These are phyloP conservation scores for Celastrina argiolus DNA, from an alignment of 2,888 invertebrate genomes.

Conservation along the genomic window DNA sequence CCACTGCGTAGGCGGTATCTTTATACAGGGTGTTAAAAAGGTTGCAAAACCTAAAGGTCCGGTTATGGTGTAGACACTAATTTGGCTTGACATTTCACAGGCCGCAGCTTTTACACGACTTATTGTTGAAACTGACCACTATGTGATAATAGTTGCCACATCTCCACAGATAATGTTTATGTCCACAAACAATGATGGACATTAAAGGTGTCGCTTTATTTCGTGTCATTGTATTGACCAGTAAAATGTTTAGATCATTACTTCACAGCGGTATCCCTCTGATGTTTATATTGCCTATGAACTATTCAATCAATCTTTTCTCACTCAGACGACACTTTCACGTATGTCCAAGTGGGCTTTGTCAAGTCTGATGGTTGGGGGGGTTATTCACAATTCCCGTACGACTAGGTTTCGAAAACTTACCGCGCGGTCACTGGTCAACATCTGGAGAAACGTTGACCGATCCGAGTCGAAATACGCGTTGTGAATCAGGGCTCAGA, in stretches of 20 bases:
- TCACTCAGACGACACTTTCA: conserved; percentile 17
- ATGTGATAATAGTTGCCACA: conserved; percentile 1
- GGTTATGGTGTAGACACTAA: not conserved
- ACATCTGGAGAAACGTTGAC: no score
- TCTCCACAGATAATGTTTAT: not conserved
- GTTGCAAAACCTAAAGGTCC: not conserved
- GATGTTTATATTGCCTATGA: conserved; percentile 8
- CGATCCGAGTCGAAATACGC: no score
- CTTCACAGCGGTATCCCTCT: conserved; percentile 17
- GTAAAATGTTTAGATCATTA: conserved; percentile 20
- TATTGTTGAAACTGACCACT: conserved; percentile 7
- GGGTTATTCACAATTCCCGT: no score
- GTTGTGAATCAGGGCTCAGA: conserved; percentile 37
- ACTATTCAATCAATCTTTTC: not conserved
- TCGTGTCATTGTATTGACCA: conserved; percentile 7
- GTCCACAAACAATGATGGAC: not conserved
- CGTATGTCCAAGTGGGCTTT: conserved; percentile 21
- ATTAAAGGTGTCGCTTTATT: not conserved
- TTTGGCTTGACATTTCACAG: not conserved
- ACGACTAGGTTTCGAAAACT: no score
- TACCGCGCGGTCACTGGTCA: no score
- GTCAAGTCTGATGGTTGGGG: no score
- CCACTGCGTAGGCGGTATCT: not conserved
- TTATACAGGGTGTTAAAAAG: not conserved
- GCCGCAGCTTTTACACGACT: not conserved